phyloP scores from a whole-genome alignment of 2,113 vertebrate species.

The Microtus oregoni region DNA sequence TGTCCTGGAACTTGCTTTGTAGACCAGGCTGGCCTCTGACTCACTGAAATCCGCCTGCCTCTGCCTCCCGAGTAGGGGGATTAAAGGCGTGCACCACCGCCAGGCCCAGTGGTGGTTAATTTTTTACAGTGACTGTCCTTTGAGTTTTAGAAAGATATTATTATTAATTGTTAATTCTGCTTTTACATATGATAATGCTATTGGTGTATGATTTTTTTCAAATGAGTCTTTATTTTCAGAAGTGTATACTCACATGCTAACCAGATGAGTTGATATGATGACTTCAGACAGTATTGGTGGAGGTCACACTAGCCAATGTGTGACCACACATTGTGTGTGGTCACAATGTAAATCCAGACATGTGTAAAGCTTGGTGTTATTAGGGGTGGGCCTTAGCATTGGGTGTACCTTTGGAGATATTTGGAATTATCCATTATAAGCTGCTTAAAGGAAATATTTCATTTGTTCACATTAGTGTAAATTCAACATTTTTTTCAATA shows the following conservation, averaged over 20 bases:
- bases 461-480: slow-evolving; percentile 21
- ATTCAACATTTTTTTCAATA: neutral
- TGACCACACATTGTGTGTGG: no score
- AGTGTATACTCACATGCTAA: neutral
- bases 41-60: no score
- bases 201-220: neutral
- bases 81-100: no score
- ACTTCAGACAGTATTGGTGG: neutral
- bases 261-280: neutral
- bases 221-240: neutral
- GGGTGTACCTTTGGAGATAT: neutral
- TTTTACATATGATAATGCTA: neutral
- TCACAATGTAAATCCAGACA: neutral
- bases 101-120: neutral
- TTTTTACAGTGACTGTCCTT: neutral
- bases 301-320: no score
- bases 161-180: neutral
- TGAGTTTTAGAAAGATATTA: neutral
- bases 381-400: neutral
- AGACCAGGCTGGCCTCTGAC: no score
- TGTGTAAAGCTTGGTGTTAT: neutral
- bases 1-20: no score
- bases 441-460: neutral
- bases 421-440: slow-evolving; percentile 18
- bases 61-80: no score